Evolutionary conservation across 2,113 vertebrate genomes (phyloP).

Genomic region (Bungarus multicinctus): DNA sequence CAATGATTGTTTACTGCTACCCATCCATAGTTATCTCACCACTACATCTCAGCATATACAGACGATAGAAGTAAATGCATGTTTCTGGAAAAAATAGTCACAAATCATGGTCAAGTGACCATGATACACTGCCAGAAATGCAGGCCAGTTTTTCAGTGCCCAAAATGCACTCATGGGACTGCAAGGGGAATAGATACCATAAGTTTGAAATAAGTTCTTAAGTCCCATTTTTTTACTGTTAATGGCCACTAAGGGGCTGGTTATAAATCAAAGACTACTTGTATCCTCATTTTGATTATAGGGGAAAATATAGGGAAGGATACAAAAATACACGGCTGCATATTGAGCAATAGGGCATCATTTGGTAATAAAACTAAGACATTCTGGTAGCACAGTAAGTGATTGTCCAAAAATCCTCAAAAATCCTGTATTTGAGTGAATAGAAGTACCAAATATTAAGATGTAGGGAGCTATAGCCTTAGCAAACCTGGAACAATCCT

Average conservation of each 20-base stretch:
- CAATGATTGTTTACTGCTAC: not conserved
- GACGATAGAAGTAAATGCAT: not conserved
- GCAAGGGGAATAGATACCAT: not conserved
- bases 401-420: not conserved
- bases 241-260: not conserved
- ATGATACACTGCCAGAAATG: not conserved
- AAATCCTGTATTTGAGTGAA: not conserved
- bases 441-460: not conserved
- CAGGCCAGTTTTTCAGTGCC: not conserved
- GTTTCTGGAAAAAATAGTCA: not conserved
- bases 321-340: not conserved
- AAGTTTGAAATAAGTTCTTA: not conserved
- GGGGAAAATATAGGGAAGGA: not conserved
- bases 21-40: not conserved
- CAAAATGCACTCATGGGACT: not conserved
- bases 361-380: not conserved
- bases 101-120: not conserved
- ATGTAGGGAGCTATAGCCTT: not conserved
- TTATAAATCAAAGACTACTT: not conserved
- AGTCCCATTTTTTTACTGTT: not conserved
- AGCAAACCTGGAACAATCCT: not conserved
- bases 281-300: not conserved
- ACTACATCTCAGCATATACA: not conserved
- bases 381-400: not conserved
- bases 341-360: not conserved